These are phyloP conservation scores for Drosophila santomea DNA, from an alignment of 1,140 invertebrate species.

Conservation along the genomic window DNA sequence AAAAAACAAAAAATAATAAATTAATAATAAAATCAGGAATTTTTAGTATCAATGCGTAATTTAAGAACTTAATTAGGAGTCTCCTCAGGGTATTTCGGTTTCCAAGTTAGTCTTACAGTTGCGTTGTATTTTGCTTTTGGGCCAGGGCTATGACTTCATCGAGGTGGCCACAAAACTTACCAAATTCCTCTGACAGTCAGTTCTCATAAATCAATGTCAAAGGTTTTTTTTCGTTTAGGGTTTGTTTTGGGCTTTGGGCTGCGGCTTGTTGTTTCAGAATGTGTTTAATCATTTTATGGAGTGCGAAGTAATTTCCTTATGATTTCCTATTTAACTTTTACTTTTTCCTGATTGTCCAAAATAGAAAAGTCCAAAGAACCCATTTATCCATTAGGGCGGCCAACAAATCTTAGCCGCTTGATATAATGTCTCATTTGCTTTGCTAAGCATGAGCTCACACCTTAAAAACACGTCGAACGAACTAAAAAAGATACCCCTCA, in stretches of 20 bases:
- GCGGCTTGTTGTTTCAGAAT: slow-evolving; percentile 10
- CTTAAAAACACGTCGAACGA: not conserved
- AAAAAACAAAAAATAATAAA: no score
- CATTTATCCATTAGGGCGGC: slow-evolving; percentile 26
- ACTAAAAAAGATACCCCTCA: not conserved
- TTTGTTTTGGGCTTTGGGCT: slow-evolving; percentile 29
- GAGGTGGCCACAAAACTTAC: slow-evolving; percentile 18
- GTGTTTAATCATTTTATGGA: slow-evolving; percentile 45
- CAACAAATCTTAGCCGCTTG: slow-evolving; percentile 22
- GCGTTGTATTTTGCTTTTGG: not conserved
- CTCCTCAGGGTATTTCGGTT: not conserved
- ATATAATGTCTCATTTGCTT: slow-evolving; percentile 57
- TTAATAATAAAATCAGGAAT: not conserved
- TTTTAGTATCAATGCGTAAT: not conserved
- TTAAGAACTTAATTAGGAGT: not conserved
- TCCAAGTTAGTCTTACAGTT: not conserved
- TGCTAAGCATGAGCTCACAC: slow-evolving; percentile 26
- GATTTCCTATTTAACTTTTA: slow-evolving; percentile 45
- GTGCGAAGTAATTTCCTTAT: slow-evolving; percentile 41
- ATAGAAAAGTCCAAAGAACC: slow-evolving; percentile 51
- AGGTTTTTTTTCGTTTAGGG: slow-evolving; percentile 16
- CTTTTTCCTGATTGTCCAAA: slow-evolving; percentile 25
- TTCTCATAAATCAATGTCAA: slow-evolving; percentile 66
- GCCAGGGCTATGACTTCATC: slow-evolving; percentile 68
- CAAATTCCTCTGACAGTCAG: slow-evolving; percentile 58